phyloP scores from a whole-genome alignment of 1,140 invertebrate species.

The Papilio xuthus region DNA sequence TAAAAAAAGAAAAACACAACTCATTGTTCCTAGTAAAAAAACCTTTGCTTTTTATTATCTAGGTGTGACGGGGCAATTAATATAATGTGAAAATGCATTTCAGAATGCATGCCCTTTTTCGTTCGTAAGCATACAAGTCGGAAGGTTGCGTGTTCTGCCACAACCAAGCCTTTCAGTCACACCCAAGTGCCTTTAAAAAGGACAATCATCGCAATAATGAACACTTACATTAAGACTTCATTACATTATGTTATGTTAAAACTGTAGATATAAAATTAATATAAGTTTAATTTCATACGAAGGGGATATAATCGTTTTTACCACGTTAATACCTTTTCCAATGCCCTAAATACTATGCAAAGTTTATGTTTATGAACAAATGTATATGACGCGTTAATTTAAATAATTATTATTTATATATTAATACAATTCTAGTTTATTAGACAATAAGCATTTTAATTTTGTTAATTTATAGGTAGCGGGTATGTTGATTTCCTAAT shows the following conservation, averaged over 20 bases:
- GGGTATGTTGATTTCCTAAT: not conserved
- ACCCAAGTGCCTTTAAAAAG: constrained; percentile 44
- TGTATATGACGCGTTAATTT: not conserved
- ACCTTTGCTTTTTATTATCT: not conserved
- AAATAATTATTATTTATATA: no score
- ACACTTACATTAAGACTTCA: constrained; percentile 43
- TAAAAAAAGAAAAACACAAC: not conserved
- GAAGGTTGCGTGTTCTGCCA: constrained; percentile 46
- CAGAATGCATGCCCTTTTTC: constrained; percentile 19
- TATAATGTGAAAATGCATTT: constrained; percentile 21
- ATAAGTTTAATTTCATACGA: not conserved
- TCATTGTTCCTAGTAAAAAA: not conserved
- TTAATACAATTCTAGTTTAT: constrained; percentile 1
- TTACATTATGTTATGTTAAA: constrained; percentile 30
- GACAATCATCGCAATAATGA: constrained; percentile 44
- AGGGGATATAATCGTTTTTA: not conserved
- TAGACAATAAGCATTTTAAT: not conserved
- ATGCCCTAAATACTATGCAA: not conserved
- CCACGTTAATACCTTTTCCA: not conserved
- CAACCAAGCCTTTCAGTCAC: constrained; percentile 53
- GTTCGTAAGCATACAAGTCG: constrained; percentile 32
- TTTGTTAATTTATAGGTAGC: not conserved
- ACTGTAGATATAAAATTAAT: not conserved
- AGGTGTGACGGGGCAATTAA: not conserved
- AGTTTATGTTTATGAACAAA: not conserved